phyloP scores from a whole-genome alignment of 2,888 invertebrate genomes.

The Pollenia griseotomentosa region DNA sequence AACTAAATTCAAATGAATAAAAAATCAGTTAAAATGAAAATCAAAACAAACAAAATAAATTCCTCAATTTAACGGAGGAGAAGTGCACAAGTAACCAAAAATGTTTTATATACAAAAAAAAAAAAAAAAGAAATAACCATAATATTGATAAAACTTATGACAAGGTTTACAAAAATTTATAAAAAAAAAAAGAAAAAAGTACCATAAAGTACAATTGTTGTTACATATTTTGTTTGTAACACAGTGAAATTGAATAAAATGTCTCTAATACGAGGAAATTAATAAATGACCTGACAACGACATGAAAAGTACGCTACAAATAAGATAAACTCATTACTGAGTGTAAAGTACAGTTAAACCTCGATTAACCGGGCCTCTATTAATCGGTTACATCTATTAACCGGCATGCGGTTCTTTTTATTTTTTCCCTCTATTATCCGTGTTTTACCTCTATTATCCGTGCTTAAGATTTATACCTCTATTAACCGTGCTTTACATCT shows the following conservation, averaged over 20 bases:
- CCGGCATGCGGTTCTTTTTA: no score
- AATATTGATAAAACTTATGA: conserved; percentile 74
- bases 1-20: conserved; percentile 60
- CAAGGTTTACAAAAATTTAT: conserved; percentile 46
- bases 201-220: conserved; percentile 37
- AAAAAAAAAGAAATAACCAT: conserved; percentile 53
- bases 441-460: no score
- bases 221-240: conserved; percentile 37
- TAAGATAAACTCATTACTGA: no score
- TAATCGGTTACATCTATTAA: no score
- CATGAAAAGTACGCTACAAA: background rate
- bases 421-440: no score
- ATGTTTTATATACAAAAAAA: conserved; percentile 32
- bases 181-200: conserved; percentile 30
- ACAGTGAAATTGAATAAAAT: conserved; percentile 65
- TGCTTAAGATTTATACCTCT: no score
- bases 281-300: background rate
- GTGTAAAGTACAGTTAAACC: no score
- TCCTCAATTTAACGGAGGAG: conserved; percentile 61
- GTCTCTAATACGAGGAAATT: conserved; percentile 29
- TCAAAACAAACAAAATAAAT: conserved; percentile 58
- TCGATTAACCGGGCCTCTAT: no score
- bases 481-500: no score
- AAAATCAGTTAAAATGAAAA: conserved; percentile 51
- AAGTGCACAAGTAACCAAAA: conserved; percentile 32